phyloP scores from a whole-genome alignment of 2,113 vertebrate species.

The Synchiropus splendidus region DNA sequence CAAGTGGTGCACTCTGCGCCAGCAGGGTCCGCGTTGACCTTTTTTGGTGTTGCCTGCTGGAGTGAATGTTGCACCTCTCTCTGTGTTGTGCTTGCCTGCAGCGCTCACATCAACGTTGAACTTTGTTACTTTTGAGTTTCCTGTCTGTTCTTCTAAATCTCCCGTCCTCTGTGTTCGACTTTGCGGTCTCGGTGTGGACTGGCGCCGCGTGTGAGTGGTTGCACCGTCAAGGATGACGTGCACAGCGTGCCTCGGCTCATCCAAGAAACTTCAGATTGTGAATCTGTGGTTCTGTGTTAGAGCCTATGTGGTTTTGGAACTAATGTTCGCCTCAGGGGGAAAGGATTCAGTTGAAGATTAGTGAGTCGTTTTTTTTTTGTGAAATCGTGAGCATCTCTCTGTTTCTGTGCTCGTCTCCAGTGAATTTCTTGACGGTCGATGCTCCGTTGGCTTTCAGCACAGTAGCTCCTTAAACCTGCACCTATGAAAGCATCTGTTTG shows the following conservation, averaged over 20 bases:
- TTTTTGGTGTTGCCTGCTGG: conserved; percentile 60
- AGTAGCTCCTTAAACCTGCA: conserved; percentile 16
- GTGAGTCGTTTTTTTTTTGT: background rate
- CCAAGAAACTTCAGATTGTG: conserved; percentile 30
- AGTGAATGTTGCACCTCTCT: conserved; percentile 40
- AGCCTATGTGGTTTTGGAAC: conserved; percentile 24
- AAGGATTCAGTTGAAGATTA: conserved; percentile 35
- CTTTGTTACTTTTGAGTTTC: conserved; percentile 31
- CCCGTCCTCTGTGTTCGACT: conserved; percentile 6
- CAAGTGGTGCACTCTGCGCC: conserved; percentile 36
- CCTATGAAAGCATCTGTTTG: conserved; percentile 41
- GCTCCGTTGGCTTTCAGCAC: too few species aligned
- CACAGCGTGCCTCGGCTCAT: conserved; percentile 44
- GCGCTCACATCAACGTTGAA: conserved; percentile 16
- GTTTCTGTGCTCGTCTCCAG: background rate
- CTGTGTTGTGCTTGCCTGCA: conserved; percentile 6
- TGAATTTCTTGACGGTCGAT: conserved; percentile 20
- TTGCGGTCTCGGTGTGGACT: conserved; percentile 39
- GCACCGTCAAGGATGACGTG: conserved; percentile 43
- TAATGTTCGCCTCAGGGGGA: conserved; percentile 40
- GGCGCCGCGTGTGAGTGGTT: conserved; percentile 45
- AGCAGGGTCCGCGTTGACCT: conserved; percentile 57
- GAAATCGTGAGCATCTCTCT: background rate
- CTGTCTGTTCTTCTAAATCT: background rate
- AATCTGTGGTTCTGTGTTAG: conserved; percentile 42